phyloP scores from a whole-genome alignment of 2,113 vertebrate genomes.

The Ailuropoda melanoleuca region DNA sequence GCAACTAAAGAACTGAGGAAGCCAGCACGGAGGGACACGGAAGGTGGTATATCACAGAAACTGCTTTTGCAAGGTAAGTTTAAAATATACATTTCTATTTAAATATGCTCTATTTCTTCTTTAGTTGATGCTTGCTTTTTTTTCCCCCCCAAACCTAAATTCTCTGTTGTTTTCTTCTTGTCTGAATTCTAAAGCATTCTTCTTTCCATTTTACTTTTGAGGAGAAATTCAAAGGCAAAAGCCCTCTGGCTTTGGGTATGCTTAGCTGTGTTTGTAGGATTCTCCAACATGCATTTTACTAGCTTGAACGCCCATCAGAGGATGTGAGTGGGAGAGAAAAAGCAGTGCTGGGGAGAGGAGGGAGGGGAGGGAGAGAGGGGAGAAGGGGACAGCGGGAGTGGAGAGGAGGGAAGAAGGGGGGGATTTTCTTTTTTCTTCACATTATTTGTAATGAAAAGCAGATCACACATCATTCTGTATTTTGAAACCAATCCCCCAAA shows the following conservation, averaged over 20 bases:
- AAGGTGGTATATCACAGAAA: constrained; percentile 75
- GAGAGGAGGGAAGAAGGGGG: not conserved
- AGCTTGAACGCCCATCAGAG: constrained; percentile 76
- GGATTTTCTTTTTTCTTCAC: not conserved
- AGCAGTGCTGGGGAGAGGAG: constrained; percentile 1
- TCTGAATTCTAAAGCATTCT: constrained; percentile 57
- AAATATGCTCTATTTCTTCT: constrained; percentile 27
- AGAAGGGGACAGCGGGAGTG: not conserved
- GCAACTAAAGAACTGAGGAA: constrained; percentile 78
- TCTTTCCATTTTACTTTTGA: constrained; percentile 70
- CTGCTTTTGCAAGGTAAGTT: constrained; percentile 85
- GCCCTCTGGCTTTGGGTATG: constrained; percentile 53
- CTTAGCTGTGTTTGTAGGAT: constrained; percentile 59
- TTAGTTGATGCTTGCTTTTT: not conserved
- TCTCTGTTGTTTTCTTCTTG: constrained; percentile 19
- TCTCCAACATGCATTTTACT: constrained; percentile 72
- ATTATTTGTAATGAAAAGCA: constrained; percentile 64
- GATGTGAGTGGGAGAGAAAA: constrained; percentile 67
- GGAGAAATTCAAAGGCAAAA: constrained; percentile 66
- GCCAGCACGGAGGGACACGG: constrained; percentile 68
- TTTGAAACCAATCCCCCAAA: constrained; percentile 71
- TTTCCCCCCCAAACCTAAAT: not conserved
- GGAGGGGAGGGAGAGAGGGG: constrained; percentile 18
- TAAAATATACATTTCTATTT: constrained; percentile 5
- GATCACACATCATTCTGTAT: constrained; percentile 66